Base-by-base conservation (phyloP, 2,113 vertebrate species). In the Lycocorax pyrrhopterus region DNA sequence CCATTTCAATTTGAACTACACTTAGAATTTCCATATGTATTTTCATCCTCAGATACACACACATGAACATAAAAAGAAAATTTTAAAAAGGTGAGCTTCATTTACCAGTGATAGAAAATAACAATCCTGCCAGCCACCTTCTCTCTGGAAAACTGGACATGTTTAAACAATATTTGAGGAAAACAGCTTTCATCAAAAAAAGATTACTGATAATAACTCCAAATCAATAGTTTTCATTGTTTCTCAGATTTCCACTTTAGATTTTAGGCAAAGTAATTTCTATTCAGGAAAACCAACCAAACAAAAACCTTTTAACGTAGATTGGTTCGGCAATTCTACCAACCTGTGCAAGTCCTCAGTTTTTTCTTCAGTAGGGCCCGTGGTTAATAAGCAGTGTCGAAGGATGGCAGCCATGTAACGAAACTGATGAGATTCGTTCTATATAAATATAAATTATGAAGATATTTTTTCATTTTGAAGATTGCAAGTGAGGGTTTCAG, bases 321-420 rank as follows among this genome's bases (percentile, higher is more conserved):
- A 93, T 22, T 56, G 35, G 41, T 53, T 86, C 56, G 92, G 35
- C 66, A 95, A 29, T 83, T 94, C 51, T 66, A 97, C 98, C 77
- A 91, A 99, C 99, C 99, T 99, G 98, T 99, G 99, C 60, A 98
- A 97, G 95, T 99, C 99, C 95, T 99, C 99, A 1, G 99, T 99
- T 98, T 99, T 99, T 62, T 99, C 99, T 97, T 99, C 99, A 16
- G 98, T 98, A 92, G 99, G 99, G 62, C 99, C 98, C 97, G 89
- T 98, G 43, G 98, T 98, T 98, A 99, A 98, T 98, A 99, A 98
- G 96, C 99, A 98, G 95, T 99, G 98, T 94, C 99, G 98, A 94
- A 99, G 98, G 97, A 99, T 98, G 97, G 98, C 99, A 90, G 98
- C 97, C 77, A 99, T 98, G 90, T 99, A 98, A 85, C 99, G 98